A percentile compares a stretch with the other conserved stretches of the same genome.
phyloP scores from a whole-genome alignment of 2,113 vertebrate species.

The Alces alces region DNA sequence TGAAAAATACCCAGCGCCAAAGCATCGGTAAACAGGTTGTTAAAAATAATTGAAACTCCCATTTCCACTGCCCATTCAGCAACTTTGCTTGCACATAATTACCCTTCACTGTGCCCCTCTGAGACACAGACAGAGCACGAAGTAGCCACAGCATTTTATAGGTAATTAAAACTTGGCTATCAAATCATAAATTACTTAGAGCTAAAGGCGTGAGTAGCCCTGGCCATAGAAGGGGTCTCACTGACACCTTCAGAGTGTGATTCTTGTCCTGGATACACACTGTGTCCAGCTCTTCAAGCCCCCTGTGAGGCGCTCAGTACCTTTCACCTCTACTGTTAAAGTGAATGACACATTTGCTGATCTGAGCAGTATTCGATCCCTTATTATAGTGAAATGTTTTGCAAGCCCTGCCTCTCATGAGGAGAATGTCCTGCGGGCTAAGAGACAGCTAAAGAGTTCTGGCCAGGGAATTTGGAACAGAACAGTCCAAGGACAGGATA shows the following conservation, averaged over 20 bases:
- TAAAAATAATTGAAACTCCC: slow-evolving; percentile 58
- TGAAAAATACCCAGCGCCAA: slow-evolving; percentile 27
- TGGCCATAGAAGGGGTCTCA: background rate
- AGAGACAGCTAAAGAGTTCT: background rate
- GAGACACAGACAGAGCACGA: background rate
- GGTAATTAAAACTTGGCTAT: background rate
- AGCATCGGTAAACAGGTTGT: slow-evolving; percentile 51
- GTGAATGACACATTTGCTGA: background rate
- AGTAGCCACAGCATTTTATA: background rate
- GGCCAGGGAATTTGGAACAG: background rate
- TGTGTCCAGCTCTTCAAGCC: background rate
- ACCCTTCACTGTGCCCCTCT: background rate
- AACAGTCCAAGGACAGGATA: background rate
- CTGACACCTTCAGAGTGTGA: background rate
- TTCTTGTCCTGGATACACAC: background rate
- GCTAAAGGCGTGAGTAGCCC: background rate
- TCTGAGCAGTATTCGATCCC: background rate
- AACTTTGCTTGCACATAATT: slow-evolving; percentile 43
- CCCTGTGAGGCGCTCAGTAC: background rate
- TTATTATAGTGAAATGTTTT: background rate
- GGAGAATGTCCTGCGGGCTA: background rate
- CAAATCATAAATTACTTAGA: background rate
- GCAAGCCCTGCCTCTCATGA: background rate
- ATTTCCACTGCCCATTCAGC: slow-evolving; percentile 35
- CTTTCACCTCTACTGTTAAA: background rate